Base-by-base conservation (phyloP, 1,140 invertebrate genomes). In the Pteromalus puparum region DNA sequence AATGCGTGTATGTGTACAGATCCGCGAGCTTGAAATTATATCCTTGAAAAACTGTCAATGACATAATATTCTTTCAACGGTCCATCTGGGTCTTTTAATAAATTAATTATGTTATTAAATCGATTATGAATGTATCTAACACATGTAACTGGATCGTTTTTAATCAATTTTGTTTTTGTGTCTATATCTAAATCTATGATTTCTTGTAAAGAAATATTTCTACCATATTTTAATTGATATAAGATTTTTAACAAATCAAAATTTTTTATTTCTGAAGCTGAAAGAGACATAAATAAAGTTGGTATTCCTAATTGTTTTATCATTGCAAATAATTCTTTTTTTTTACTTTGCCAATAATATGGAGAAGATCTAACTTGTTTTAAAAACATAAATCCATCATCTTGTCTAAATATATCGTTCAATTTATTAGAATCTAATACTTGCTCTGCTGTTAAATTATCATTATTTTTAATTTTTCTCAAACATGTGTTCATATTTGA, bases 11-110 rank as follows among this genome's bases (percentile, higher is more conserved):
- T 67, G 81, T 83, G 85, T 6, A 73, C 75, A 15, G 75, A 70
- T 24, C 86, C 84, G 48, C 82, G 77, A 68, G 48, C 48, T 85
- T 87, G 86, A 67, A 87, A 87, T 82, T 85, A 79, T 7, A 48
- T 53, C 30, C 82, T 46, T 78, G 28, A 67, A 84, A 81, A 85
- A 68, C 42, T 81, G 79, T 87, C 84, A 42, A 28, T 68, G 21
- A 85, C 72, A 65, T 30, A 77, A 42, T 84, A 53, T 82, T 84
- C 38, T 24, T 46, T 18, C 61, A 85, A 82, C 9, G 77, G 38
- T 13, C 86, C 81, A 84, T 84, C 24, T 74, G 74, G 28, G 18
- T 46, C 81, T 82, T 48, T 73, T 76, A 85, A 74, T 67, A 84
- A 6, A 21, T 24, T 38, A 5, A 82, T 73, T 61, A 85, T 83